These are phyloP conservation scores for Oryctolagus cuniculus DNA, from an alignment of 2,113 vertebrate genomes.

Conservation along the genomic window mOryCun1.1 NC_091442.1:15109501-15110000, in stretches of 20 bases:
- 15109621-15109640: constrained; percentile 95
- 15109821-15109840: constrained; percentile 85
- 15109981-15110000: neutral
- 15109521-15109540: neutral
- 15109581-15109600: constrained; percentile 89
- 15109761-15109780: constrained; percentile 92
- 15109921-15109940: neutral
- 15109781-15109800: constrained; percentile 89
- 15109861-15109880: constrained; percentile 62
- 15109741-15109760: constrained; percentile 88
- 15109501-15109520: neutral
- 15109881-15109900: neutral
- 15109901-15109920: neutral
- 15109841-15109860: constrained; percentile 79
- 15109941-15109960: neutral
- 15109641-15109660: constrained; percentile 88
- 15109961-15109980: neutral
- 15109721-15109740: constrained; percentile 91
- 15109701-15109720: constrained; percentile 92
- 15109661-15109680: constrained; percentile 90
- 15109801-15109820: constrained; percentile 85
- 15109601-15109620: constrained; percentile 81
- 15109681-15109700: constrained; percentile 86
- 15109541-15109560: neutral
- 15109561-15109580: constrained; percentile 51